phyloP scores from a whole-genome alignment of 1,140 invertebrate species.

The Drosophila pruinosa region DNA sequence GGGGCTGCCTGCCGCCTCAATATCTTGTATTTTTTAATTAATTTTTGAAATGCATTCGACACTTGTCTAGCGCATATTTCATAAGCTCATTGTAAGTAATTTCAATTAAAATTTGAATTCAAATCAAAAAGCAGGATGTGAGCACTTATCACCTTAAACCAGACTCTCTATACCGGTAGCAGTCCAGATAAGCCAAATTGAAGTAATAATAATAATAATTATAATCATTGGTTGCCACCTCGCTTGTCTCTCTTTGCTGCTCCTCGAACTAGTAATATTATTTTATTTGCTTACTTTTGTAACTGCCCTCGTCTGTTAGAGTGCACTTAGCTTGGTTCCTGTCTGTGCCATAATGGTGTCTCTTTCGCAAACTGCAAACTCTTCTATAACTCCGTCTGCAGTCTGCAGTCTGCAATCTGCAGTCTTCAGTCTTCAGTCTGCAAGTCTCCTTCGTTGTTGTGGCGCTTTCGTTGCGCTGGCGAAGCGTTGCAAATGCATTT shows the following conservation, averaged over 20 bases:
- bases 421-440: neutral
- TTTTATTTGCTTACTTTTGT: neutral
- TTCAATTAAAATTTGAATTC: conserved; percentile 44
- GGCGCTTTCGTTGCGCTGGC: conserved; percentile 36
- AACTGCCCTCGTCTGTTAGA: neutral
- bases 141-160: neutral
- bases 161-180: conserved; percentile 10
- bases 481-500: conserved; percentile 70
- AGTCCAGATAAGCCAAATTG: neutral
- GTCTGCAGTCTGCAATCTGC: neutral
- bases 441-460: neutral
- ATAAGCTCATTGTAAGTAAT: conserved; percentile 40
- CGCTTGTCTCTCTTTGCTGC: too few relatives aligned
- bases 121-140: conserved; percentile 21
- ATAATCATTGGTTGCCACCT: neutral
- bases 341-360: neutral
- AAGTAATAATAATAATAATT: conserved; percentile 1
- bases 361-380: neutral
- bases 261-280: too few relatives aligned
- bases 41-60: conserved; percentile 52
- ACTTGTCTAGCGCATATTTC: conserved; percentile 39
- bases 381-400: neutral
- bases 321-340: neutral
- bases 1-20: conserved; percentile 32
- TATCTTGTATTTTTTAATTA: conserved; percentile 63